Base-by-base conservation (phyloP, 2,797 vertebrate species). In the Apogon talboti region DNA sequence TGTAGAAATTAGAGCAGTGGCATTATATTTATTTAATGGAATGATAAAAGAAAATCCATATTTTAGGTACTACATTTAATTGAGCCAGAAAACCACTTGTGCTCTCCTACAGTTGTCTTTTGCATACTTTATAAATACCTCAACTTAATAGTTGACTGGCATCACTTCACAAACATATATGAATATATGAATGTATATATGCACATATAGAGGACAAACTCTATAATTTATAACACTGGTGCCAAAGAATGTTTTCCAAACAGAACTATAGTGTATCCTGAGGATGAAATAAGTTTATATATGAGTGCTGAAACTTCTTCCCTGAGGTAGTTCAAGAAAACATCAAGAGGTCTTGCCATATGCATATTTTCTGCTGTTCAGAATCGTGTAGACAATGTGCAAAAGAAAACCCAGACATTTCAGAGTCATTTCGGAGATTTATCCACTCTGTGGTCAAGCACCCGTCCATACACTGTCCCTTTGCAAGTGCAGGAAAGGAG, bases 401-500 rank as follows among this genome's bases (percentile, higher is more conserved):
- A 54, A 67, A 52, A 78, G 14, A 66, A 35, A 68, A 62, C 14
- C 14, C 43, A 44, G 43, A 68, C 13, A 62, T 67, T 53, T 24
- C 42, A 52, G 53, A 44, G 43, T 66, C 13, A 62, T 67, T 53
- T 24, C 42, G 55, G 53, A 38, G 66, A 13, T 53, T 58, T 16
- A 11, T 69, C 56, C 7, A 30, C 44, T 51, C 66, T 72, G 42
- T 49, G 28, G 24, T 77, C 57, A 48, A 24, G 50, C 67, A 48
- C 44, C 71, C 55, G 62, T 71, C 56, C 48, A 56, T 16, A 53
- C 18, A 52, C 45, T 16, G 59, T 79, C 55, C 48, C 62, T 71
- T 64, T 76, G 72, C 76, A 78, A 63, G 52, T 61, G 64, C 69
- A 81, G 55, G 62, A 73, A 73, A 57, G 81, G 62, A 76, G 52